Conservation (phyloP, 2,888 invertebrate species). For the Hyppa rectilinea region DNA sequence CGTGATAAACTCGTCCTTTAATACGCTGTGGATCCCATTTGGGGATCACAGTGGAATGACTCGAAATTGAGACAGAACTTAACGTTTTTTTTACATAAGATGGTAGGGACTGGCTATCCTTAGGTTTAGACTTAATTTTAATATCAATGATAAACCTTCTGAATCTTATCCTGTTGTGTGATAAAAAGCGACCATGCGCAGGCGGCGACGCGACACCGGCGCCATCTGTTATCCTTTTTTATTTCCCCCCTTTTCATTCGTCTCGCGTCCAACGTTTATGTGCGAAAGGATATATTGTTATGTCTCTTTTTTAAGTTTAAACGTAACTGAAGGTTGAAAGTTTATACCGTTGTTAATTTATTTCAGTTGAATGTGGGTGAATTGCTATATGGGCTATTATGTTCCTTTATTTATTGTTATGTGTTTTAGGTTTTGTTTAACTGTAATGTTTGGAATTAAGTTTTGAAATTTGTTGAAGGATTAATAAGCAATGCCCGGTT, state of each 20-base stretch:
- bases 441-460: neutral
- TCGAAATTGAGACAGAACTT: neutral
- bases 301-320: conserved; percentile 66
- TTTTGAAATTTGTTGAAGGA: neutral
- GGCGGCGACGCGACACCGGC: conserved; percentile 72
- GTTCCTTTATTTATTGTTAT: conserved; percentile 47
- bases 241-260: conserved; percentile 68
- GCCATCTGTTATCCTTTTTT: conserved; percentile 74
- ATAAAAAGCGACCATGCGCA: conserved; percentile 67
- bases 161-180: neutral
- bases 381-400: conserved; percentile 58
- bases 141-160: conserved; percentile 14
- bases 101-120: neutral
- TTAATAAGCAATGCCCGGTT: too few relatives aligned
- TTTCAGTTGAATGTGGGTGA: conserved; percentile 66
- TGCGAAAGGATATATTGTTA: conserved; percentile 73
- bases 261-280: conserved; percentile 67
- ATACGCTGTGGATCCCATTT: neutral
- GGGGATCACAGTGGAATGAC: neutral
- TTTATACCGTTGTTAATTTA: conserved; percentile 62
- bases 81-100: too few relatives aligned
- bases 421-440: conserved; percentile 35
- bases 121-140: neutral
- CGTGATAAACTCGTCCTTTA: neutral
- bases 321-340: conserved; percentile 63